phyloP scores from a whole-genome alignment of 2,888 invertebrate genomes.

The Xestia c-nigrum region DNA sequence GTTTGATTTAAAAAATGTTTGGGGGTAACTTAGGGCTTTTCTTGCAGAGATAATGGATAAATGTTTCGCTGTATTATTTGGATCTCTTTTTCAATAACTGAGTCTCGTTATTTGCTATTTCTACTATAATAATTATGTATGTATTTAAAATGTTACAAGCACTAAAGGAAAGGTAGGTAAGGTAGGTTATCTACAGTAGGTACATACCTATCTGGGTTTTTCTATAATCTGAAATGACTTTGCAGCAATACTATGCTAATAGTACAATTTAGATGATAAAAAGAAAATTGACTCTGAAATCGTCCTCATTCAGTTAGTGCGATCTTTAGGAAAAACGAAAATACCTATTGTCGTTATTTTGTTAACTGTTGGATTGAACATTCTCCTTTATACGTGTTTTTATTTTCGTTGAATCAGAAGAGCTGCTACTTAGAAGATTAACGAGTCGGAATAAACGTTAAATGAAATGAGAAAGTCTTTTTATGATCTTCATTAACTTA shows the following conservation, averaged over 20 bases:
- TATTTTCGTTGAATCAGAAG: constrained; percentile 1
- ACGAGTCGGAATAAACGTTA: constrained; percentile 31
- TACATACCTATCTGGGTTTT: neutral
- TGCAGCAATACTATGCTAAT: constrained; percentile 37
- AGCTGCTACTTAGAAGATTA: constrained; percentile 15
- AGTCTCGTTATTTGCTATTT: neutral
- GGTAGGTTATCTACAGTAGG: neutral
- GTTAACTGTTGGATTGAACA: constrained; percentile 31
- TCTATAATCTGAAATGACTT: constrained; percentile 27
- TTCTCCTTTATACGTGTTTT: constrained; percentile 6
- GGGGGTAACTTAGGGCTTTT: neutral
- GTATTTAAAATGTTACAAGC: neutral
- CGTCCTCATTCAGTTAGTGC: constrained; percentile 28
- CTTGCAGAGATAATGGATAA: constrained; percentile 15
- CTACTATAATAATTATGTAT: neutral
- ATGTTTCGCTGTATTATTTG: neutral
- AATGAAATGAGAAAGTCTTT: constrained; percentile 25
- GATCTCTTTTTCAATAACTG: neutral
- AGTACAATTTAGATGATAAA: constrained; percentile 37
- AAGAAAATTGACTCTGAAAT: constrained; percentile 49
- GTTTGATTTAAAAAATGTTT: constrained; percentile 6
- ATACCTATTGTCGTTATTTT: constrained; percentile 22
- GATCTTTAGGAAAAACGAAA: constrained; percentile 40
- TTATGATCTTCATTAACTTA: constrained; percentile 33
- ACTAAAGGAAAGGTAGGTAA: neutral